A percentile compares a stretch with the other conserved stretches of the same genome.
These are phyloP conservation scores for Empidonax alnorum DNA, from an alignment of 2,113 vertebrate species.

Conservation along the genomic window DNA sequence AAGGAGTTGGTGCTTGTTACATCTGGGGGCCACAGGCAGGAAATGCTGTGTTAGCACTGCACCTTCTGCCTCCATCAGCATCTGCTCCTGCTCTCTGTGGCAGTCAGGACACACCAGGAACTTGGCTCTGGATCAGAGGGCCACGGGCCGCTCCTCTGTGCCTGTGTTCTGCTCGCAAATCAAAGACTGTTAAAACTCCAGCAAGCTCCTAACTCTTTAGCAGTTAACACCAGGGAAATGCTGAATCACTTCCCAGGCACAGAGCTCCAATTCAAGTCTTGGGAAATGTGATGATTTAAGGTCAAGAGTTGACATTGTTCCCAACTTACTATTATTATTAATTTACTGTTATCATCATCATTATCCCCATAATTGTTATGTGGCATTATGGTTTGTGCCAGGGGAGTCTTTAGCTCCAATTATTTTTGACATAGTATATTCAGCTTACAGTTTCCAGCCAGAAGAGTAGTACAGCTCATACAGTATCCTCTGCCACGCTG, in stretches of 20 bases:
- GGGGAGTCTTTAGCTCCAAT: neutral
- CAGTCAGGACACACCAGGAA: neutral
- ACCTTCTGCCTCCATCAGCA: neutral
- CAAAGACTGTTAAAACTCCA: neutral
- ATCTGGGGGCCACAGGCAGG: neutral
- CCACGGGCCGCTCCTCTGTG: neutral
- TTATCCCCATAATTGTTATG: neutral
- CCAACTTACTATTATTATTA: neutral
- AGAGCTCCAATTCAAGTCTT: neutral
- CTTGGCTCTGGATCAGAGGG: neutral
- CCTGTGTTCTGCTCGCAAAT: neutral
- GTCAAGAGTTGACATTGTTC: neutral
- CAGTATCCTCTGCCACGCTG: neutral
- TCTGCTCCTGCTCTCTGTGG: fast-evolving
- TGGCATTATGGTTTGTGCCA: neutral
- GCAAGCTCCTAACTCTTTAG: neutral
- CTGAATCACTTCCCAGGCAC: neutral
- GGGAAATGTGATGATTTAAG: neutral
- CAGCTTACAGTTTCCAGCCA: neutral
- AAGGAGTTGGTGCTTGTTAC: neutral
- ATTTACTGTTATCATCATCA: neutral
- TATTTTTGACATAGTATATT: neutral
- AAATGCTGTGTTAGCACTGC: neutral
- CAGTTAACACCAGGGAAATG: neutral
- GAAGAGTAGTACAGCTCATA: neutral